Evolutionary conservation across 2,113 vertebrate species (phyloP), one percentile per base, ranked within the genome.

Genomic region (Amphiprion percula): DNA sequence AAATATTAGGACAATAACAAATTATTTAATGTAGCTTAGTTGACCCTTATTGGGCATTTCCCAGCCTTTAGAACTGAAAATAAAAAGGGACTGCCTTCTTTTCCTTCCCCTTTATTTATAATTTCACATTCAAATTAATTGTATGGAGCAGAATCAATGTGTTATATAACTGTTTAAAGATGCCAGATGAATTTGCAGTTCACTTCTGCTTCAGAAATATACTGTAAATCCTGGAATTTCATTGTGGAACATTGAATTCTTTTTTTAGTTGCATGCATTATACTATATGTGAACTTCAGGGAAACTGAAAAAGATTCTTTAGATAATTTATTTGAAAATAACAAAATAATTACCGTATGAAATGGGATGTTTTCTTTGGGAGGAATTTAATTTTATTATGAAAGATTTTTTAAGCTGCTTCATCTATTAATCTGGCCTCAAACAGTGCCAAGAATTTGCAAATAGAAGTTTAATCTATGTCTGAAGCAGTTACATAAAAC

Each of bases 221-320:
- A 41, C n/a, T 80, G 49, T 66, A 59, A 65, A 53, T 47, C 7
- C 54, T 56, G 26, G 33, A 14, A 72, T 33, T 76, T 82, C 10
- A 68, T 73, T 50, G 6, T 52, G 56, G 54, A 74, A 30, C 26
- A 55, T 53, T 24, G 53, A 5, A 41, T 61, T 26, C 80, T 26
- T 26, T 26, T 64, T 87, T 14, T 37, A 61, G 49, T 84, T 91
- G 87, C 87, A 90, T 90, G 82, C 63, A 70, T 16, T 68, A 64
- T 58, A 58, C 33, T 37, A 10, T 37, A 37, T 85, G 41, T 79
- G 47, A 79, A 72, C 37, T 82, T 90, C 74, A 87, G 87, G 84
- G 84, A 88, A 70, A 2, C 62, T 56, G 17, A 63, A 62, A 58
- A 70, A 5, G 0, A 55, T 50, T 54, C 7, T 70, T 56, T 73